These are phyloP conservation scores for Heteromurus nitidus DNA, from an alignment of 2,888 invertebrate species.

Conservation along the genomic window DNA sequence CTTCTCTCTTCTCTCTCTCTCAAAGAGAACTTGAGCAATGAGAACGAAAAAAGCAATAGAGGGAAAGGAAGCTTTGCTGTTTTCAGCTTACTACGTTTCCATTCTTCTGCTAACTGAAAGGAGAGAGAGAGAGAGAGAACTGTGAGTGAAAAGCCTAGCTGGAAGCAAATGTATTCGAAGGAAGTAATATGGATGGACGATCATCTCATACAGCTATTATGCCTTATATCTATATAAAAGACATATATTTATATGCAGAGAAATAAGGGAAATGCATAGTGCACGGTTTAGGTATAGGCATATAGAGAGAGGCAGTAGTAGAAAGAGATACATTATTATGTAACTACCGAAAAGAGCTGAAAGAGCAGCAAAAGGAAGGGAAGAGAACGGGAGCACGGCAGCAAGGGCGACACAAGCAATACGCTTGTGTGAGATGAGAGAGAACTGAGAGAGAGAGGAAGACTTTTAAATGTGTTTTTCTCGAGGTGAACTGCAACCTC, in stretches of 20 bases:
- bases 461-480: slow-evolving; percentile 56
- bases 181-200: slow-evolving; percentile 29
- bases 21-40: too few species aligned
- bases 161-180: slow-evolving; percentile 58
- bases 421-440: too few species aligned
- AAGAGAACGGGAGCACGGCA: not conserved
- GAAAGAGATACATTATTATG: slow-evolving; percentile 49
- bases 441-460: slow-evolving; percentile 10
- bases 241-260: not conserved
- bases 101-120: not conserved
- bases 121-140: slow-evolving; percentile 22
- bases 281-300: too few species aligned
- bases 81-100: not conserved
- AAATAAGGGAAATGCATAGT: slow-evolving; percentile 1
- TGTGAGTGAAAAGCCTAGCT: slow-evolving; percentile 62
- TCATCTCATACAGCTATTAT: not conserved
- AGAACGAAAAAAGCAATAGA: too few species aligned
- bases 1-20: too few species aligned
- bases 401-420: too few species aligned
- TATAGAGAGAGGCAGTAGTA: too few species aligned
- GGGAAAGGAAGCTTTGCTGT: too few species aligned
- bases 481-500: slow-evolving; percentile 51
- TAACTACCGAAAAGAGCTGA: slow-evolving; percentile 44
- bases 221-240: not conserved
- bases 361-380: slow-evolving; percentile 34